Conservation (phyloP, 2,888 invertebrate genomes). For the Apodemia hepburni region DNA sequence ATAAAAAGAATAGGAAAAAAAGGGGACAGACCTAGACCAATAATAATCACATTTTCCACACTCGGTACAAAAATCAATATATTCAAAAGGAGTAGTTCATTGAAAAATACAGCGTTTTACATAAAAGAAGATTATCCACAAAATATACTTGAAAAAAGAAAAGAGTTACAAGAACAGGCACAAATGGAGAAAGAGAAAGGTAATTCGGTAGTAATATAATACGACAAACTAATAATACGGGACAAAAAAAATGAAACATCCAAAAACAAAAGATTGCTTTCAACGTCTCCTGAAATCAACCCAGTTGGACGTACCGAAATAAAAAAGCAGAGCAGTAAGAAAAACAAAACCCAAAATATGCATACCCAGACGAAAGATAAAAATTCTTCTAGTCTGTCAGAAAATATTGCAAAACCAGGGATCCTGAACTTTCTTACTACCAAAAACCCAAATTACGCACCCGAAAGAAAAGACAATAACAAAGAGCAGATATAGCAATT, state of each 20-base stretch:
- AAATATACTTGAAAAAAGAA: background rate
- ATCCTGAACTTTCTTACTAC: background rate
- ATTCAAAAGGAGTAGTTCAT: no score
- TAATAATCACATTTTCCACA: no score
- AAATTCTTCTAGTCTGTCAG: background rate
- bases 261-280: background rate
- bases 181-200: background rate
- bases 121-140: background rate
- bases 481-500: no score
- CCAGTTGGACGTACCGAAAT: background rate
- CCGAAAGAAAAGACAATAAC: background rate
- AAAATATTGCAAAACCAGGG: background rate
- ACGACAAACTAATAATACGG: background rate
- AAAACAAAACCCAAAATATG: background rate
- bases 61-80: no score
- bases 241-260: background rate
- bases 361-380: background rate
- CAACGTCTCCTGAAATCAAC: background rate
- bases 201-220: background rate
- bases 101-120: no score
- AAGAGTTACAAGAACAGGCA: slow-evolving; percentile 3
- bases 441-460: background rate
- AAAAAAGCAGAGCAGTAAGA: background rate
- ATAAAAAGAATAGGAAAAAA: no score
- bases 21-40: no score